Conservation (phyloP, 2,888 invertebrate species). For the Mylabris sibirica region DNA sequence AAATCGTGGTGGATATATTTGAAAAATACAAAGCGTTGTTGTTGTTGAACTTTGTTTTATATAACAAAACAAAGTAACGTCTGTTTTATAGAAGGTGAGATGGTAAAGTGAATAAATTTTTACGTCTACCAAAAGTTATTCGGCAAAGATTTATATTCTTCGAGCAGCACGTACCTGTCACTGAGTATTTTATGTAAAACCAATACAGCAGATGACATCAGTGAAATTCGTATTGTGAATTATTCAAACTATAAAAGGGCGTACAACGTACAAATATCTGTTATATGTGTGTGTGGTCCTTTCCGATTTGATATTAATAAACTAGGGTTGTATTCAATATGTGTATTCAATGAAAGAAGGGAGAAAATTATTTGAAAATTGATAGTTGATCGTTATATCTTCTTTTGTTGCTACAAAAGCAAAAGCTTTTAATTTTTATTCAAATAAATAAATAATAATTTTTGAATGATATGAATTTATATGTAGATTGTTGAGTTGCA, state of each 20-base stretch:
- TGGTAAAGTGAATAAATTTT: conserved; percentile 28
- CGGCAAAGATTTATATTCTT: conserved; percentile 38
- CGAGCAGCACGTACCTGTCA: conserved; percentile 40
- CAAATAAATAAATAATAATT: background rate
- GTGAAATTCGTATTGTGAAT: conserved; percentile 39
- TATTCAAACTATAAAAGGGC: conserved; percentile 34
- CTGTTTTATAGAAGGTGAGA: conserved; percentile 22
- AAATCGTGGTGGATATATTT: background rate
- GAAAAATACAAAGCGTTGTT: background rate
- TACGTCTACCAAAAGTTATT: conserved; percentile 28
- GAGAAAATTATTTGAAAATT: background rate
- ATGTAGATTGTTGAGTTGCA: background rate
- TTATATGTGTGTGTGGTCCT: background rate
- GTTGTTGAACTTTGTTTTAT: conserved; percentile 5
- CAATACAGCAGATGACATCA: conserved; percentile 43
- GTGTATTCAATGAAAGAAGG: background rate
- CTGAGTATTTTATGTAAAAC: conserved; percentile 43
- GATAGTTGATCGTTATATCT: background rate
- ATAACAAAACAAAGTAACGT: conserved; percentile 22
- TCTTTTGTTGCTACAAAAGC: background rate
- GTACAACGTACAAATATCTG: conserved; percentile 22
- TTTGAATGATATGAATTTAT: background rate
- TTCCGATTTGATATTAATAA: conserved; percentile 19
- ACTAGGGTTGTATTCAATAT: conserved; percentile 11
- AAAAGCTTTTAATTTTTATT: background rate